These are phyloP conservation scores for Coelopa frigida DNA, from an alignment of 1,140 invertebrate species.

Conservation along the genomic window DNA sequence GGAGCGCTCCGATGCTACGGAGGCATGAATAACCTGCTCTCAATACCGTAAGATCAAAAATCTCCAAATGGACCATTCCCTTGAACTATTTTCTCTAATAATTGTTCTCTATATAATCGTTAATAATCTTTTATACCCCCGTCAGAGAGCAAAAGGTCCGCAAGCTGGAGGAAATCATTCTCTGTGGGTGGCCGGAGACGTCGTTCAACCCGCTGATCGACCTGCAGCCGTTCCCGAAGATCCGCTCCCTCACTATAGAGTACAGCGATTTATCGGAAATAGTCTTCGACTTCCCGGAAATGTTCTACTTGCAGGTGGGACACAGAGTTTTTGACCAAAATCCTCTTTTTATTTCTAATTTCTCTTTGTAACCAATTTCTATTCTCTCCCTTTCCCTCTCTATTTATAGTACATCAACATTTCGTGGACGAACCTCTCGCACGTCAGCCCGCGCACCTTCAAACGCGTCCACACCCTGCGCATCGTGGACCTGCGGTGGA, in stretches of 20 bases:
- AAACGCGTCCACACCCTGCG: slow-evolving; percentile 35
- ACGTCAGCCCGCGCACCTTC: slow-evolving; percentile 40
- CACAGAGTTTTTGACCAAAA: too few relatives aligned
- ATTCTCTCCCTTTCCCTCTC: slow-evolving; percentile 1
- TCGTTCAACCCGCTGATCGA: slow-evolving; percentile 29
- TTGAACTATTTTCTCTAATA: too few relatives aligned
- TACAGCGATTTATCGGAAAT: slow-evolving; percentile 42
- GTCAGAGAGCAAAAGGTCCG: slow-evolving; percentile 15
- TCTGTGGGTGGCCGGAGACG: slow-evolving; percentile 38
- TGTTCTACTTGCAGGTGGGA: slow-evolving; percentile 41
- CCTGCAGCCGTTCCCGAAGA: slow-evolving; percentile 31
- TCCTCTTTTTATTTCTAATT: neutral
- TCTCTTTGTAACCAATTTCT: too few relatives aligned
- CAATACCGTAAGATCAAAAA: slow-evolving; percentile 19
- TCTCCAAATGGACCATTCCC: neutral
- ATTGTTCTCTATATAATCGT: neutral
- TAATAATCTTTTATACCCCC: neutral
- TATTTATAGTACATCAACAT: slow-evolving; percentile 42
- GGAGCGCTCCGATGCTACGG: slow-evolving; percentile 33
- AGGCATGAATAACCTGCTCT: slow-evolving; percentile 34
- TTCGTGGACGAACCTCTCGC: slow-evolving; percentile 43
- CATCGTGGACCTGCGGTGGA: slow-evolving; percentile 48
- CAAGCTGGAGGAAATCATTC: slow-evolving; percentile 18
- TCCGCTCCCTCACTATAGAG: slow-evolving; percentile 39
- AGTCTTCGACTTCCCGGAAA: slow-evolving; percentile 37